These are phyloP conservation scores for Acleris emargana DNA, from an alignment of 2,888 invertebrate species.

Conservation along the genomic window DNA sequence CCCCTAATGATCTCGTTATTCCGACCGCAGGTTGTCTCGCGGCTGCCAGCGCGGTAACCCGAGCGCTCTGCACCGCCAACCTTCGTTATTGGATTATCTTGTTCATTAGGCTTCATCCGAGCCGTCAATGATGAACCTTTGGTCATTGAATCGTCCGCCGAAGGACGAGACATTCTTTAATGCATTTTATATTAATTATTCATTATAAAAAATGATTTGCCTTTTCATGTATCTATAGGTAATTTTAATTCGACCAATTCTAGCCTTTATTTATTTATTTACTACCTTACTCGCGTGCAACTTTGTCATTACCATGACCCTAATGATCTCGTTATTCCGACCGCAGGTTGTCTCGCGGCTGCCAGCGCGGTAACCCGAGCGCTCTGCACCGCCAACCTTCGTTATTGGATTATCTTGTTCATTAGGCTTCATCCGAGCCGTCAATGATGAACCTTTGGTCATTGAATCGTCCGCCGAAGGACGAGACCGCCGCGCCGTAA, in stretches of 20 bases:
- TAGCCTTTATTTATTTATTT: too few relatives aligned
- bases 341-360: not conserved
- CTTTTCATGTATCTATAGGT: too few relatives aligned
- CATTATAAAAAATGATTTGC: too few relatives aligned
- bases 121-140: slow-evolving; percentile 38
- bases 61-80: slow-evolving; percentile 35
- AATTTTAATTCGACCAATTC: too few relatives aligned
- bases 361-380: slow-evolving; percentile 1
- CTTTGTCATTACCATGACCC: not conserved
- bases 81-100: slow-evolving; percentile 48
- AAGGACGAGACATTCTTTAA: slow-evolving; percentile 8
- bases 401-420: slow-evolving; percentile 49
- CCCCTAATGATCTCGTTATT: not conserved
- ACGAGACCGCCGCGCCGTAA: not conserved
- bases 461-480: slow-evolving; percentile 30
- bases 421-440: slow-evolving; percentile 41
- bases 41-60: not conserved
- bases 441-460: slow-evolving; percentile 39
- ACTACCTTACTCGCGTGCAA: not conserved
- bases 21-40: not conserved
- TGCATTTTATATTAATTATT: too few relatives aligned
- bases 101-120: slow-evolving; percentile 43
- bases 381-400: slow-evolving; percentile 38
- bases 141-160: slow-evolving; percentile 34
- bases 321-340: not conserved